Conservation (phyloP, 2,888 invertebrate genomes). For the Mythimna ferrago region DNA sequence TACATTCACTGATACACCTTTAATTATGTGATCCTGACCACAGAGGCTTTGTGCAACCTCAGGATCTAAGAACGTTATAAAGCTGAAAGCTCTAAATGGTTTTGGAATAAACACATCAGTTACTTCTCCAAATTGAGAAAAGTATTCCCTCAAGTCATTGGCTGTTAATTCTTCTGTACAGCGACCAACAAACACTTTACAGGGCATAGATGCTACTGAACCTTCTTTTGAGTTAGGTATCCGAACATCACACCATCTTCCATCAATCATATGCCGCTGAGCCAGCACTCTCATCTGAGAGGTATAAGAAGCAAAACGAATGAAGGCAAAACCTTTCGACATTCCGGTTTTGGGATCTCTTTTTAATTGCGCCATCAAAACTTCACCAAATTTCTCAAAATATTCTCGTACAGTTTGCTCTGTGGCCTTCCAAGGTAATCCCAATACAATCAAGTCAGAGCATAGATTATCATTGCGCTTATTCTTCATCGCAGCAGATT, state of each 20-base stretch:
- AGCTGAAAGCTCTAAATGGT: conserved; percentile 95
- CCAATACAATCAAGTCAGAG: conserved; percentile 99
- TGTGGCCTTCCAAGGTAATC: conserved; percentile 99
- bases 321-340: conserved; percentile 99
- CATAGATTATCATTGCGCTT: conserved; percentile 98
- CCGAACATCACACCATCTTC: conserved; percentile 99
- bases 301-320: conserved; percentile 98
- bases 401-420: conserved; percentile 99
- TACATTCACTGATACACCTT: conserved; percentile 97
- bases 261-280: conserved; percentile 99
- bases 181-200: conserved; percentile 96
- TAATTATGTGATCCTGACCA: conserved; percentile 96
- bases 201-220: conserved; percentile 93
- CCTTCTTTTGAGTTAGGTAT: conserved; percentile 98
- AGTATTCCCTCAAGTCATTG: conserved; percentile 95
- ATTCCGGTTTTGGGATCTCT: conserved; percentile 97
- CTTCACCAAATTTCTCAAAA: conserved; percentile 99
- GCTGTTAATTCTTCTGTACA: conserved; percentile 95
- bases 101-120: conserved; percentile 97
- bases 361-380: conserved; percentile 99
- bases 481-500: conserved; percentile 96
- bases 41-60: conserved; percentile 95
- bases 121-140: conserved; percentile 95
- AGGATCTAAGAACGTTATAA: conserved; percentile 96
- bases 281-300: conserved; percentile 98